Conservation (phyloP, 2,888 invertebrate genomes). For the Stictocephala bisonia region DNA sequence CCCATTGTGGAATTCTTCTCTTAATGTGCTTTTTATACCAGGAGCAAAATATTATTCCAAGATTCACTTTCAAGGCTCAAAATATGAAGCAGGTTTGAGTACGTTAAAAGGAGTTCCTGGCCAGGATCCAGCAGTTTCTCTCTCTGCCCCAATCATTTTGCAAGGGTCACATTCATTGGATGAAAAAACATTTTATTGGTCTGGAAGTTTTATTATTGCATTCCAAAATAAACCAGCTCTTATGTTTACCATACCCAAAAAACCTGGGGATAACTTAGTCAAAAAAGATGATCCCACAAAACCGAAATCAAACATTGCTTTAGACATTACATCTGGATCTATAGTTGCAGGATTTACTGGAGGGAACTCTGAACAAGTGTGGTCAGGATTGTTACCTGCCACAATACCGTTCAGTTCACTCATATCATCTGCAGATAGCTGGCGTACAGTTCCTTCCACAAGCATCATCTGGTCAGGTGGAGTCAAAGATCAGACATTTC, state of each 20-base stretch:
- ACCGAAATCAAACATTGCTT: slow-evolving; percentile 6
- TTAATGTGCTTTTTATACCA: slow-evolving; percentile 32
- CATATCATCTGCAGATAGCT: slow-evolving; percentile 45
- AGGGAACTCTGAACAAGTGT: slow-evolving; percentile 41
- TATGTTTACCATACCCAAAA: slow-evolving; percentile 1
- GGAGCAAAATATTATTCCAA: slow-evolving; percentile 45
- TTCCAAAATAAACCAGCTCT: slow-evolving; percentile 18
- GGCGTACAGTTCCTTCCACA: slow-evolving; percentile 25
- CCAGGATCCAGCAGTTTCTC: background rate
- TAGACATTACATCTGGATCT: slow-evolving; percentile 48
- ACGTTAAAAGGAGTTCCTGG: slow-evolving; percentile 13
- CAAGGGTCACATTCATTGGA: slow-evolving; percentile 36
- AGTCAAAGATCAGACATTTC: slow-evolving; percentile 39
- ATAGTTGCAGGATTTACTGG: slow-evolving; percentile 48
- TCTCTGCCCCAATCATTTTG: slow-evolving; percentile 39
- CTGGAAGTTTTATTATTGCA: slow-evolving; percentile 39
- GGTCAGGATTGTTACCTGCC: slow-evolving; percentile 49
- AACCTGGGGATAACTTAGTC: background rate
- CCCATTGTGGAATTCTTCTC: slow-evolving; percentile 39
- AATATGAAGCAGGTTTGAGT: slow-evolving; percentile 4
- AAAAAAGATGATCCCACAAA: background rate
- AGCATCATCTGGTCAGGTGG: slow-evolving; percentile 46
- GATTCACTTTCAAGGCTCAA: slow-evolving; percentile 38
- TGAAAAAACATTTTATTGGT: slow-evolving; percentile 41
- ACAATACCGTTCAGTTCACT: slow-evolving; percentile 50